Conservation (phyloP, 1,140 invertebrate species). For the Littorina saxatilis region DNA sequence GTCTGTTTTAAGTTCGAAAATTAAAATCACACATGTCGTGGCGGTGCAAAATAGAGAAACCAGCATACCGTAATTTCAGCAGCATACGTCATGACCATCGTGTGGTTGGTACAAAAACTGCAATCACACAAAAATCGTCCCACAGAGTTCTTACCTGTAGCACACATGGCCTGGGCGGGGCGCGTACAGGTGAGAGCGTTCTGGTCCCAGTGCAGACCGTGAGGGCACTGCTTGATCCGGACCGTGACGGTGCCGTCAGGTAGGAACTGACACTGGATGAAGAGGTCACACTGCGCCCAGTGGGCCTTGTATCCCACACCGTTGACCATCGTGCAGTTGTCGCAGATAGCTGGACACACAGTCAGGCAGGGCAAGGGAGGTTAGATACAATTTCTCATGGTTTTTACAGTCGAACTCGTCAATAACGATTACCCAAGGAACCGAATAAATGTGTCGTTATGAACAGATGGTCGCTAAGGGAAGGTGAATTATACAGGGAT, state of each 20-base stretch:
- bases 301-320: conserved; percentile 56
- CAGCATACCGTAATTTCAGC: too few relatives aligned
- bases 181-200: conserved; percentile 43
- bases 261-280: conserved; percentile 50
- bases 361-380: background rate
- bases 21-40: too few relatives aligned
- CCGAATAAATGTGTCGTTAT: background rate
- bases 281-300: conserved; percentile 51
- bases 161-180: conserved; percentile 40
- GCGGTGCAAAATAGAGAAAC: too few relatives aligned
- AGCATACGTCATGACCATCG: too few relatives aligned
- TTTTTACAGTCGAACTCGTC: too few relatives aligned
- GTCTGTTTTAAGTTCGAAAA: too few relatives aligned
- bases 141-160: conserved; percentile 42
- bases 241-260: conserved; percentile 37
- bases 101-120: too few relatives aligned
- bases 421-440: background rate
- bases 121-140: too few relatives aligned
- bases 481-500: too few relatives aligned
- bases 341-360: conserved; percentile 50
- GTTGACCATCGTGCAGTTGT: conserved; percentile 51
- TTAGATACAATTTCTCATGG: background rate
- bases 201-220: conserved; percentile 58
- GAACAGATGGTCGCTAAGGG: background rate
- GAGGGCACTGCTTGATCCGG: conserved; percentile 43